Base-by-base conservation (phyloP, 2,888 invertebrate species). In the Slavum lentiscoides region DNA sequence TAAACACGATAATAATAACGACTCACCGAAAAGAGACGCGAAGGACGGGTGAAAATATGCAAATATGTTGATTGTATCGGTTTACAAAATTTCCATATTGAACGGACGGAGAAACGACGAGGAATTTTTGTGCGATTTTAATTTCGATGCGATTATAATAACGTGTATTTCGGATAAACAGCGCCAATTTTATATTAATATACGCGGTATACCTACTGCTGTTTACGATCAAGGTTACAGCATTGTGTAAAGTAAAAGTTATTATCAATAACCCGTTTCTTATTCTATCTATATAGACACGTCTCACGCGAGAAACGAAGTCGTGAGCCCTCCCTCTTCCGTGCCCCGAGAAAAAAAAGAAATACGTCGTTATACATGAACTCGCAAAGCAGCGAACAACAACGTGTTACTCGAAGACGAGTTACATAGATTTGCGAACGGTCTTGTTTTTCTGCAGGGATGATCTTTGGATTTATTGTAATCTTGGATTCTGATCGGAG, bases 81-180 rank as follows among this genome's bases (percentile, higher is more conserved):
- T 5, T 64, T 64, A 23, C 64, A 66, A 66, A 66, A 43, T 66
- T 30, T 43, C 64, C 39, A 43, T 30, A 30, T n/a, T 66, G n/a
- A 43, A 15, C 7, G 8, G 30, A 59, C 5, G 23, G 13, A 21
- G 19, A 59, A 59, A n/a, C 21, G 9, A n/a, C 21, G 2, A 23
- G 61, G 4, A 23, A 61, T 61, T 61, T 30, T 21, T 13, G 61
- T 59, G 61, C 23, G 23, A 61, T 61, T 61, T 61, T 23, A 13
- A 61, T 61, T 61, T 5, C 2, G 23, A 61, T 61, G 61, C 6
- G 55, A 55, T 55, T 55, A 21, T 61, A 61, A n/a, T n/a, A n/a
- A n/a, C n/a, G n/a, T n/a, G n/a, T n/a, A n/a, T 21, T 61, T 61
- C 21, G 61, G 23, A 11, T 23, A 11, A 59, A 23, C 23, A 13